Conservation (phyloP, 2,113 vertebrate species). For the Egretta garzetta region DNA sequence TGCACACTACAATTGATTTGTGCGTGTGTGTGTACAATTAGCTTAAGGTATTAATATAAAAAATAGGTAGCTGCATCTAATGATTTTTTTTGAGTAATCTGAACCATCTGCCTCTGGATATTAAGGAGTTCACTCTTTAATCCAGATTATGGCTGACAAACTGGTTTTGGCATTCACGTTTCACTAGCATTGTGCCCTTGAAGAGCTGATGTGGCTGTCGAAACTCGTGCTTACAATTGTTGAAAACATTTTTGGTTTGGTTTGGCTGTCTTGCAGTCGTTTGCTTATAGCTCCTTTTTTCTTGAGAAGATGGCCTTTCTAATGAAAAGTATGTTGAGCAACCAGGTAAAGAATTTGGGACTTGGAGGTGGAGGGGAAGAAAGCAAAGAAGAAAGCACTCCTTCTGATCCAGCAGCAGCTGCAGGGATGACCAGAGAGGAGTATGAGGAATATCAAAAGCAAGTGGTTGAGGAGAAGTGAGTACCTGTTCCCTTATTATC, state of each 20-base stretch:
- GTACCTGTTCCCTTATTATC: slow-evolving; percentile 67
- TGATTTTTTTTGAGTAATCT: slow-evolving; percentile 75
- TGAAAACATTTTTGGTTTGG: not conserved
- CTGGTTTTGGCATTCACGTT: slow-evolving; percentile 78
- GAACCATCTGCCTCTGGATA: slow-evolving; percentile 90
- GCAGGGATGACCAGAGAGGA: slow-evolving; percentile 96
- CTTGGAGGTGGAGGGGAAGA: slow-evolving; percentile 88
- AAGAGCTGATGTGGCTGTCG: slow-evolving; percentile 72
- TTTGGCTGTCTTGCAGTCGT: not conserved
- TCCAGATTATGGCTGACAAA: slow-evolving; percentile 91
- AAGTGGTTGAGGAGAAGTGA: slow-evolving; percentile 98
- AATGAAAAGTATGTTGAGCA: slow-evolving; percentile 92
- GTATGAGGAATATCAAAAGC: slow-evolving; percentile 97
- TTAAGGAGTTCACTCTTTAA: slow-evolving; percentile 86
- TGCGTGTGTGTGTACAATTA: slow-evolving; percentile 54
- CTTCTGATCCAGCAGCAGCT: slow-evolving; percentile 88
- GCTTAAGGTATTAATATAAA: slow-evolving; percentile 75
- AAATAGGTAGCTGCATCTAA: slow-evolving; percentile 73
- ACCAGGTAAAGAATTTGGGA: slow-evolving; percentile 91
- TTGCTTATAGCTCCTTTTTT: not conserved
- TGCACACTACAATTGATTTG: not conserved
- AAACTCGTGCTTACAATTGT: slow-evolving; percentile 57
- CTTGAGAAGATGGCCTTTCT: slow-evolving; percentile 87
- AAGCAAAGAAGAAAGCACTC: slow-evolving; percentile 84
- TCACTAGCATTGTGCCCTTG: slow-evolving; percentile 81